Conservation (phyloP, 2,888 invertebrate genomes). For the Onthophagus sagittarius region DNA sequence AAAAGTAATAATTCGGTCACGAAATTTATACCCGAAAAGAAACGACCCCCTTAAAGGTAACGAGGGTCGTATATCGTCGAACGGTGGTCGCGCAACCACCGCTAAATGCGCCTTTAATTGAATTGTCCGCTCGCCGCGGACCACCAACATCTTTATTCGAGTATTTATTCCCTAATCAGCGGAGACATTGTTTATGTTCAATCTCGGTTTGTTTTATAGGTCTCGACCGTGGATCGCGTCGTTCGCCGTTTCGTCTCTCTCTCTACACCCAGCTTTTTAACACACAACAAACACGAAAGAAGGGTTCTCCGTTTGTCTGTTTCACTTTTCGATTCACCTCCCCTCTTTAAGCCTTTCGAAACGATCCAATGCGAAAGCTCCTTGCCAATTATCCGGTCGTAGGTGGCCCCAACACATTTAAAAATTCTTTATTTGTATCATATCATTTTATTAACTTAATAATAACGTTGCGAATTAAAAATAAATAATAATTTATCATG, state of each 20-base stretch:
- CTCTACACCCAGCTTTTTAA: neutral
- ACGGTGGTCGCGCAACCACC: neutral
- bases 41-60: slow-evolving; percentile 4
- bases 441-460: neutral
- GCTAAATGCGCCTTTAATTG: slow-evolving; percentile 10
- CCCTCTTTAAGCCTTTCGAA: neutral
- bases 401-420: neutral
- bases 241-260: neutral
- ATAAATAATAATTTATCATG: neutral
- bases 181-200: slow-evolving; percentile 10
- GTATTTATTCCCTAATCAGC: slow-evolving; percentile 13
- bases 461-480: neutral
- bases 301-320: neutral
- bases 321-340: neutral
- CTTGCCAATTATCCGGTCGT: neutral
- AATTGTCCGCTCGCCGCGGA: slow-evolving; percentile 7
- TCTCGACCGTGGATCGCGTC: neutral
- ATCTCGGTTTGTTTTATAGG: slow-evolving; percentile 9
- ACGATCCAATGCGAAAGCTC: neutral
- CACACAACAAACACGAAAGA: neutral
- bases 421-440: neutral
- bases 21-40: slow-evolving; percentile 4
- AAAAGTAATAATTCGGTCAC: neutral
- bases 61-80: neutral
- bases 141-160: slow-evolving; percentile 13